A percentile compares a stretch with the other conserved stretches of the same genome.
phyloP scores from a whole-genome alignment of 2,113 vertebrate species.

The Trinectes maculatus region DNA sequence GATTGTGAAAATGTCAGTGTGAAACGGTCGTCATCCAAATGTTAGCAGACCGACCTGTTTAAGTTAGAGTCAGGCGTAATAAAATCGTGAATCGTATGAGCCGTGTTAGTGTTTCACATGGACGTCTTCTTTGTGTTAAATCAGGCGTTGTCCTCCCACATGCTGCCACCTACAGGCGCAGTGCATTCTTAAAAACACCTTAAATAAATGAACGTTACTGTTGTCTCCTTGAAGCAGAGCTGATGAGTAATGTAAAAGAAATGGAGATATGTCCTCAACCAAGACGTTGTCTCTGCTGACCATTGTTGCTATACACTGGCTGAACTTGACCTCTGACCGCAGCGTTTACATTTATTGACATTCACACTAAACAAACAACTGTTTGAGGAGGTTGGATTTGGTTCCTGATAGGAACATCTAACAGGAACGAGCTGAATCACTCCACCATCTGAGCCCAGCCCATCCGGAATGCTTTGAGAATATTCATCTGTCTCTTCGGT shows the following conservation, averaged over 20 bases:
- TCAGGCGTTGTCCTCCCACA: not conserved
- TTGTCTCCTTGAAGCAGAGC: not conserved
- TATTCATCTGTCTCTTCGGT: conserved; percentile 66
- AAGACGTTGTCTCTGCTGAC: not conserved
- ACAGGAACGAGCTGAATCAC: conserved; percentile 40
- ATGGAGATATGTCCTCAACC: not conserved
- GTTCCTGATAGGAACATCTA: conserved; percentile 12
- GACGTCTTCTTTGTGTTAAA: not conserved
- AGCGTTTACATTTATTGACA: not conserved
- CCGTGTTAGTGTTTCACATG: not conserved
- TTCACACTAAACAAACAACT: not conserved
- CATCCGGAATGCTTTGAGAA: conserved; percentile 55
- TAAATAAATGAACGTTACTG: not conserved
- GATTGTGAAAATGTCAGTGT: not conserved
- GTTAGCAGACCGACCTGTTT: not conserved
- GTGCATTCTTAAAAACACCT: not conserved
- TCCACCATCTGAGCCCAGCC: conserved; percentile 28
- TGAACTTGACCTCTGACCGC: not conserved
- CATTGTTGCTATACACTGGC: not conserved
- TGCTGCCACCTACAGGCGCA: not conserved
- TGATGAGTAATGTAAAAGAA: not conserved
- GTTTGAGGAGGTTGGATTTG: conserved; percentile 8
- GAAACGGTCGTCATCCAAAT: not conserved
- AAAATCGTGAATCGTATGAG: not conserved
- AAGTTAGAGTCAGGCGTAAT: not conserved